Base-by-base conservation (phyloP, 2,113 vertebrate genomes). In the Lepus timidus region DNA sequence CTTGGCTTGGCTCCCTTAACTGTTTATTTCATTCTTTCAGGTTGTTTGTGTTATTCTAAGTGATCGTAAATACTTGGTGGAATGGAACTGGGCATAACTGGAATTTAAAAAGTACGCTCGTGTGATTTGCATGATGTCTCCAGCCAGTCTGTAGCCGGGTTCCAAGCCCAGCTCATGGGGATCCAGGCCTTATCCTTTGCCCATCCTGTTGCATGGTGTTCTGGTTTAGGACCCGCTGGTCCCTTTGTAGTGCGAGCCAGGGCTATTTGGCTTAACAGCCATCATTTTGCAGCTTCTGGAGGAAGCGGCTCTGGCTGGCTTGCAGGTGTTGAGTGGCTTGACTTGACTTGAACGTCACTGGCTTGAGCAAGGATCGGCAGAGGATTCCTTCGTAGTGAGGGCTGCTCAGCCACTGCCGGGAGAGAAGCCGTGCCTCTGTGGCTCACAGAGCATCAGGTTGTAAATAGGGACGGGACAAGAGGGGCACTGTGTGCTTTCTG, bases 11-110 rank as follows among this genome's bases (percentile, higher is more conserved):
- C 79, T 90, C 68, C 68, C 51, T 79, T 44, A 61, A 64, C 58
- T 76, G 52, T 92, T 95, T 85, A 71, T 90, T 89, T 86, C 88
- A 55, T 75, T 86, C 39, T 79, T 91, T 65, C 58, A 68, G 68
- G 74, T 1, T 75, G 31, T 95, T 70, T 80, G n/a, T 67, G 36
- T 78, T 95, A 68, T 64, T 92, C 55, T 31, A 64, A 90, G 62
- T n/a, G 39, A 36, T 85, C 4, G 6, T 82, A 64, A 90, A 78
- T 81, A 67, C 73, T 85, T 78, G 39, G 73, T 76, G 74, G 62
- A 33, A 52, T 31, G 52, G 88, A 55, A 33, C 80, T 90, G 85
- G 31, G 27, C 71, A 16, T 71, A 85, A 31, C 88, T 79, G 33
- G 27, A n/a, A 61, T 86, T 82, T 31, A 52, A 79, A 83, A 90